A percentile compares a stretch with the other conserved stretches of the same genome.
These are phyloP conservation scores for Drosophila leontia DNA, from an alignment of 1,140 invertebrate species.

Conservation along the genomic window DNA sequence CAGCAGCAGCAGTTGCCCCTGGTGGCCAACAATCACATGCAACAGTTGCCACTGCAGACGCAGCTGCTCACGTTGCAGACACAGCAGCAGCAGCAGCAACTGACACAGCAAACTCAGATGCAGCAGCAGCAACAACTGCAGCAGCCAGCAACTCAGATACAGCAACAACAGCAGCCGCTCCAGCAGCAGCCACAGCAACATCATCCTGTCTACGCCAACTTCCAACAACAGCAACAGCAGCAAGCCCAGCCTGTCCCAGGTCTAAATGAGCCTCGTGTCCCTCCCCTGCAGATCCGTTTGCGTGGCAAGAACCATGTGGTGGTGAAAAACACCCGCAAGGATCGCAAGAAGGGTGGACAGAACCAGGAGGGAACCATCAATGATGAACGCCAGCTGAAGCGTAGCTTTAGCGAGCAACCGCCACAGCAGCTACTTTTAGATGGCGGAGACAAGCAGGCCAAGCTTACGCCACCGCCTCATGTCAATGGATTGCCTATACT, in stretches of 20 bases:
- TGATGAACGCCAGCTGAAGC: constrained; percentile 56
- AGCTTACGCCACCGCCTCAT: constrained; percentile 50
- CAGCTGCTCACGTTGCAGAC: constrained; percentile 47
- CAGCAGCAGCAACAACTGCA: constrained; percentile 46
- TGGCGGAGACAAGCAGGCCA: constrained; percentile 52
- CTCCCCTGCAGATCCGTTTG: constrained; percentile 95
- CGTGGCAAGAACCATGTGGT: constrained; percentile 94
- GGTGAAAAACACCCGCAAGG: constrained; percentile 92
- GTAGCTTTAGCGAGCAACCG: constrained; percentile 57
- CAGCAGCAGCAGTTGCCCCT: constrained; percentile 36
- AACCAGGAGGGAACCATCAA: constrained; percentile 20
- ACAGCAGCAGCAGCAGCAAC: constrained; percentile 43
- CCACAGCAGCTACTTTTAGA: constrained; percentile 47
- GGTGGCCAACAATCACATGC: constrained; percentile 24
- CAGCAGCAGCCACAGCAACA: constrained; percentile 46
- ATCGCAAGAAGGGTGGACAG: constrained; percentile 87
- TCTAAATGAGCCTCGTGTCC: constrained; percentile 91
- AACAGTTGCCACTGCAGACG: constrained; percentile 53
- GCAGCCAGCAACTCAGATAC: constrained; percentile 21
- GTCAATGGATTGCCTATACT: constrained; percentile 66
- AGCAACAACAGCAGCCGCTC: constrained; percentile 27
- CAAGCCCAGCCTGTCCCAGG: constrained; percentile 68
- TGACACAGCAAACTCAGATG: constrained; percentile 57
- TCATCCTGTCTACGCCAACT: constrained; percentile 54
- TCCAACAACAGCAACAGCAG: constrained; percentile 54